These are phyloP conservation scores for Sesia bembeciformis DNA, from an alignment of 2,888 invertebrate genomes.

Conservation along the genomic window DNA sequence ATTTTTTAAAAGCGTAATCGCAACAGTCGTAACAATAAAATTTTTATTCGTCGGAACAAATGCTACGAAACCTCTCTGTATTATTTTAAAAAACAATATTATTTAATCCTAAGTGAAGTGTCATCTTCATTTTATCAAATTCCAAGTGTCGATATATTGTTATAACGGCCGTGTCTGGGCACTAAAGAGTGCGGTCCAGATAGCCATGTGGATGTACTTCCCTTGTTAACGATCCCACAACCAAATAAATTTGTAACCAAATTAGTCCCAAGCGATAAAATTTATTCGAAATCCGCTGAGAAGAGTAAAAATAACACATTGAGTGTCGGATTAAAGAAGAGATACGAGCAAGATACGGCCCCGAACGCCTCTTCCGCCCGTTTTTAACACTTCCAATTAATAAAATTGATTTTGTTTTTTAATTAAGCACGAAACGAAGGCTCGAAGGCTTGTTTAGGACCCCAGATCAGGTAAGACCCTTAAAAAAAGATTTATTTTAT, in stretches of 20 bases:
- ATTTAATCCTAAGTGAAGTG: conserved; percentile 69
- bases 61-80: conserved; percentile 23
- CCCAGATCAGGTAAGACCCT: conserved; percentile 61
- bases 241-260: conserved; percentile 75
- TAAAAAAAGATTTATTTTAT: conserved; percentile 70
- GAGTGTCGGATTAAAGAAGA: conserved; percentile 71
- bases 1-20: conserved; percentile 34
- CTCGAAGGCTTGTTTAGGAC: conserved; percentile 53
- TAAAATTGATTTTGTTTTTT: conserved; percentile 75
- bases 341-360: conserved; percentile 66
- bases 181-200: conserved; percentile 65
- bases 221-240: conserved; percentile 70
- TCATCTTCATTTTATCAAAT: conserved; percentile 71
- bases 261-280: conserved; percentile 73
- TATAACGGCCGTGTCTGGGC: conserved; percentile 59
- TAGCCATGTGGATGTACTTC: conserved; percentile 64
- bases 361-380: conserved; percentile 66
- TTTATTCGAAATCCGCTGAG: conserved; percentile 72
- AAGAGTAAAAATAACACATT: conserved; percentile 74
- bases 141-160: conserved; percentile 68
- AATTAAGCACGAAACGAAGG: conserved; percentile 68
- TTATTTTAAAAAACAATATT: conserved; percentile 49
- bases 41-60: conserved; percentile 43
- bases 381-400: conserved; percentile 75
- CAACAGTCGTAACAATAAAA: conserved; percentile 53